Evolutionary conservation across 2,113 vertebrate species (phyloP).

Genomic region (Lampris incognitus): DNA sequence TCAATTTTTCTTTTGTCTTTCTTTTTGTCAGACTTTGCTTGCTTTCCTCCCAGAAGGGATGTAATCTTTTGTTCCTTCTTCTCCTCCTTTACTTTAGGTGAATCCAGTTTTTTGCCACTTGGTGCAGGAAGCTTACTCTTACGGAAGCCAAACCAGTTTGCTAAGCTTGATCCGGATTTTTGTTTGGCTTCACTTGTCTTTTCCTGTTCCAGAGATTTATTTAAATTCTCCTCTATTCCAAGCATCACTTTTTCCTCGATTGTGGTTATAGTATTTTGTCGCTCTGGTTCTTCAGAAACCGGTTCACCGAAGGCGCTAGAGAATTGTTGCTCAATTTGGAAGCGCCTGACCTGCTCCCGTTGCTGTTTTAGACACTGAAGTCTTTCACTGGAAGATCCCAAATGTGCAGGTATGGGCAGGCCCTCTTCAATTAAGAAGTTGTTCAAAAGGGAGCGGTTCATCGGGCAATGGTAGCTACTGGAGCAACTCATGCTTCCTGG

Average conservation of each 20-base stretch:
- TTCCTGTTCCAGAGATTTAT: constrained; percentile 88
- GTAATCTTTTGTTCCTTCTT: constrained; percentile 87
- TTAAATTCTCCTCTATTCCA: constrained; percentile 92
- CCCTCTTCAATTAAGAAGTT: constrained; percentile 79
- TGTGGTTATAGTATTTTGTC: constrained; percentile 83
- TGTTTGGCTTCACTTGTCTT: constrained; percentile 83
- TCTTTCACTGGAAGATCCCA: constrained; percentile 75
- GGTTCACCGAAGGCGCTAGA: constrained; percentile 84
- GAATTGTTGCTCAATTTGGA: constrained; percentile 78
- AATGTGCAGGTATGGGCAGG: constrained; percentile 59
- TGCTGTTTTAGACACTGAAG: constrained; percentile 77
- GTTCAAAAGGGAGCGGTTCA: constrained; percentile 82
- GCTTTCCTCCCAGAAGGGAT: constrained; percentile 87
- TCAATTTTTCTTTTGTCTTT: constrained; percentile 89
- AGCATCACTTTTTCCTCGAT: constrained; percentile 97
- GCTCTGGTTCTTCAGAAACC: constrained; percentile 84
- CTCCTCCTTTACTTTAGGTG: constrained; percentile 86
- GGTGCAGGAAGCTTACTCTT: constrained; percentile 91
- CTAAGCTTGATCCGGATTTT: constrained; percentile 86
- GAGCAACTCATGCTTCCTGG: constrained; percentile 82
- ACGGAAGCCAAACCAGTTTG: constrained; percentile 94
- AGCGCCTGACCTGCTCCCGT: constrained; percentile 76
- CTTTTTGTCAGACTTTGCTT: constrained; percentile 87
- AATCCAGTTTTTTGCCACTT: constrained; percentile 84
- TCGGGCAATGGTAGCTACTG: constrained; percentile 85